Evolutionary conservation across 1,140 invertebrate genomes (phyloP).

Genomic region (Caenorhabditis briggsae): DNA sequence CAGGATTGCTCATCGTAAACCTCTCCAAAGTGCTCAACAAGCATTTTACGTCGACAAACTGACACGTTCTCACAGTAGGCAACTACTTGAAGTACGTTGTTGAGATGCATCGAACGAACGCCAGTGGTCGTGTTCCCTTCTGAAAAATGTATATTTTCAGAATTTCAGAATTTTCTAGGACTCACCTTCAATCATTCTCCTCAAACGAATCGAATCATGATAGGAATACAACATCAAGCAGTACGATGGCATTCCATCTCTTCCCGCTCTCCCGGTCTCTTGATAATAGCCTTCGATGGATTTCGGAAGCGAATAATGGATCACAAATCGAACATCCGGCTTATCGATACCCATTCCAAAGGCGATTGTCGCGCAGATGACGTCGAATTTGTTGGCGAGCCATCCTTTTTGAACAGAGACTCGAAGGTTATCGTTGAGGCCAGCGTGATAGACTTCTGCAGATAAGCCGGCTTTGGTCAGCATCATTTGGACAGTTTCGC

Average conservation of each 20-base stretch:
- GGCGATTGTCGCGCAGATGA: constrained; percentile 76
- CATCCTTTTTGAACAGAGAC: constrained; percentile 82
- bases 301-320: constrained; percentile 85
- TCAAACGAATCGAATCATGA: constrained; percentile 63
- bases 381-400: constrained; percentile 78
- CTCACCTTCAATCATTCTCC: constrained; percentile 67
- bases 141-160: background rate
- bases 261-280: constrained; percentile 93
- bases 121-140: constrained; percentile 62
- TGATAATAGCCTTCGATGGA: constrained; percentile 98
- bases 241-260: constrained; percentile 80
- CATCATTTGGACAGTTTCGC: constrained; percentile 81
- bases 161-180: background rate
- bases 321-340: constrained; percentile 78
- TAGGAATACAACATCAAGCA: constrained; percentile 67
- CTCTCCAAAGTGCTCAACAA: constrained; percentile 73
- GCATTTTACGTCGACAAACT: constrained; percentile 68
- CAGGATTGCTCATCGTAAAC: constrained; percentile 66
- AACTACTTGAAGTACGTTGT: constrained; percentile 66
- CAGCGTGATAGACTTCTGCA: constrained; percentile 83
- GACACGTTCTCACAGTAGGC: constrained; percentile 71
- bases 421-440: constrained; percentile 80
- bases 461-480: constrained; percentile 81
- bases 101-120: constrained; percentile 66
- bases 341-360: constrained; percentile 80